phyloP scores from a whole-genome alignment of 2,888 invertebrate species.

The Phaonia tiefii region DNA sequence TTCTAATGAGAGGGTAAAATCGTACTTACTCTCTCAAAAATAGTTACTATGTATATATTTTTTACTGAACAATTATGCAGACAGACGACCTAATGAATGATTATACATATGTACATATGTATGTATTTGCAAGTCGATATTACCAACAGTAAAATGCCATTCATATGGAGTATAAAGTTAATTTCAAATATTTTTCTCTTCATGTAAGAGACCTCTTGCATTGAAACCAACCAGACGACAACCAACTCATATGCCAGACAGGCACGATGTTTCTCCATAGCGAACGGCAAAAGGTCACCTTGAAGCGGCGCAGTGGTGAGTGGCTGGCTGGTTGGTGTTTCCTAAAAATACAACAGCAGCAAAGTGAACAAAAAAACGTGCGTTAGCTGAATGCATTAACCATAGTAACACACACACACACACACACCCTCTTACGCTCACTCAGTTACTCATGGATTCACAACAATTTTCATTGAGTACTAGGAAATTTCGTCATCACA shows the following conservation, averaged over 20 bases:
- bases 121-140: too few species aligned
- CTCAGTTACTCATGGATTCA: constrained; percentile 13
- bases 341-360: constrained; percentile 49
- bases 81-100: too few species aligned
- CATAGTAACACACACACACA: constrained; percentile 13
- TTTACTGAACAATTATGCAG: too few species aligned
- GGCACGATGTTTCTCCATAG: constrained; percentile 29
- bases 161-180: too few species aligned
- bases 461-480: constrained; percentile 62
- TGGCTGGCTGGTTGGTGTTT: too few species aligned
- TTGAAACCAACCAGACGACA: background rate
- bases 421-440: background rate
- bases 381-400: constrained; percentile 40
- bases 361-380: constrained; percentile 26
- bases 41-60: too few species aligned
- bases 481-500: constrained; percentile 60
- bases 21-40: too few species aligned
- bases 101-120: too few species aligned
- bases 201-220: constrained; percentile 19
- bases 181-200: too few species aligned
- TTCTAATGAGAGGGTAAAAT: too few species aligned
- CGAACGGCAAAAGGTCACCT: constrained; percentile 59
- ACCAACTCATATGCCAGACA: background rate
- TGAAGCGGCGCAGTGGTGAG: constrained; percentile 43
- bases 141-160: too few species aligned